Evolutionary conservation across 2,113 vertebrate genomes (phyloP), one percentile per base, ranked within the genome.

Genomic region (Cheirogaleus medius): DNA sequence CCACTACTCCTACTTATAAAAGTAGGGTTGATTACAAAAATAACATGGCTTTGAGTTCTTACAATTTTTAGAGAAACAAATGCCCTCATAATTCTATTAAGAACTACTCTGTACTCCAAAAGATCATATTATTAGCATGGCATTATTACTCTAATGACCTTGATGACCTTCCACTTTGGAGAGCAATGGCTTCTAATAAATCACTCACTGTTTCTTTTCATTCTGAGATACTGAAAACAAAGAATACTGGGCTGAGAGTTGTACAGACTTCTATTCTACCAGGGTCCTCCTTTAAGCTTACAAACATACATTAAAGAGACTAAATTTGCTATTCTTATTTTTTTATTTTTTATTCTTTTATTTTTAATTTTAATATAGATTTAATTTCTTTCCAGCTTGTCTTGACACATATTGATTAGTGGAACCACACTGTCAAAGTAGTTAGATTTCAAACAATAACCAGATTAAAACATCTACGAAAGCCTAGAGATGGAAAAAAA

Each of bases 381-480:
- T n/a, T n/a, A n/a, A n/a, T n/a, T n/a, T n/a, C n/a, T n/a, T n/a
- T n/a, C n/a, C n/a, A n/a, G n/a, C n/a, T n/a, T n/a, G n/a, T 49
- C 58, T 66, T 76, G 39, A 92, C 25, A 64, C 5, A 73, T 15
- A 90, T 0, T 49, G 18, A 74, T 37, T 87, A 69, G 54, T 3
- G 27, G 17, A 91, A 93, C 3, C 49, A 60, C 39, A 21, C 23
- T n/a, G 18, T 52, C 44, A 89, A 96, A 87, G 32, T n/a, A 88
- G 37, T 89, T 90, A 84, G 37, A 90, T 60, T 96, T 95, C 37
- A 76, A 94, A 94, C 13, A 80, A 54, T 68, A 95, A 92, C 42
- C 58, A 58, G n/a, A 86, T 83, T 91, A 74, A 96, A 92, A 34
- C 66, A 63, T 12, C 76, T 78, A 95, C 25, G 77, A 77, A 92